These are phyloP conservation scores for Chrysopilus asiliformis DNA, from an alignment of 2,888 invertebrate species.

Conservation along the genomic window DNA sequence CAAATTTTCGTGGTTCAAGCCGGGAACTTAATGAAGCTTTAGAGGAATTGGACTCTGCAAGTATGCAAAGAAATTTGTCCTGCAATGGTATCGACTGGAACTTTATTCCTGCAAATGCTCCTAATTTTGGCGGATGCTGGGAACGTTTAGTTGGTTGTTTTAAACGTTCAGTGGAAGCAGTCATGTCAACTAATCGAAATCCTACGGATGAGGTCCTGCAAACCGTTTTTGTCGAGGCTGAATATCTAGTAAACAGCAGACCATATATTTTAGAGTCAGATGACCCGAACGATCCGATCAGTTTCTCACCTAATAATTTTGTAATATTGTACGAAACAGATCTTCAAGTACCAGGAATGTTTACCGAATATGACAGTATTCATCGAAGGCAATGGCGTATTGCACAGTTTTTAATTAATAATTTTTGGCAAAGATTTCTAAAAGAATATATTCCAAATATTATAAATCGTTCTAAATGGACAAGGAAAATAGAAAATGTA, in stretches of 20 bases:
- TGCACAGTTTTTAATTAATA: too few species aligned
- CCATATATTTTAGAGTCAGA: too few species aligned
- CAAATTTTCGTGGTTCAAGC: constrained; percentile 12
- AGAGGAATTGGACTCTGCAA: constrained; percentile 11
- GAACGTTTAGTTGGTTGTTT: constrained; percentile 17
- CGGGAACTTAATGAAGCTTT: constrained; percentile 10
- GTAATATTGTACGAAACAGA: constrained; percentile 2
- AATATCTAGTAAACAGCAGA: too few species aligned
- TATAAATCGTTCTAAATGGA: constrained; percentile 9
- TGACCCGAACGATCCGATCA: constrained; percentile 6
- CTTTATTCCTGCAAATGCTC: constrained; percentile 17
- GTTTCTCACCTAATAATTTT: constrained; percentile 8
- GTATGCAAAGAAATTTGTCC: not conserved
- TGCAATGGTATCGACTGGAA: constrained; percentile 14
- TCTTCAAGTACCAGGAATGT: constrained; percentile 4
- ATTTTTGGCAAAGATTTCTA: constrained; percentile 12
- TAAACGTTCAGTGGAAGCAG: constrained; percentile 13
- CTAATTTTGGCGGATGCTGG: constrained; percentile 19
- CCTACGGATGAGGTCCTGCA: constrained; percentile 18
- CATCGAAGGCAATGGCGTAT: constrained; percentile 8
- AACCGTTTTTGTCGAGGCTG: too few species aligned
- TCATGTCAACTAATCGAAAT: constrained; percentile 12
- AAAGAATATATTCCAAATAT: constrained; percentile 5
- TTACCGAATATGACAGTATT: constrained; percentile 1
- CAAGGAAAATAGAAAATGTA: constrained; percentile 3